Evolutionary conservation across 2,797 vertebrate genomes (phyloP), one percentile per base, ranked within the genome.

Genomic region (Heteromormyrus szaboi): DNA sequence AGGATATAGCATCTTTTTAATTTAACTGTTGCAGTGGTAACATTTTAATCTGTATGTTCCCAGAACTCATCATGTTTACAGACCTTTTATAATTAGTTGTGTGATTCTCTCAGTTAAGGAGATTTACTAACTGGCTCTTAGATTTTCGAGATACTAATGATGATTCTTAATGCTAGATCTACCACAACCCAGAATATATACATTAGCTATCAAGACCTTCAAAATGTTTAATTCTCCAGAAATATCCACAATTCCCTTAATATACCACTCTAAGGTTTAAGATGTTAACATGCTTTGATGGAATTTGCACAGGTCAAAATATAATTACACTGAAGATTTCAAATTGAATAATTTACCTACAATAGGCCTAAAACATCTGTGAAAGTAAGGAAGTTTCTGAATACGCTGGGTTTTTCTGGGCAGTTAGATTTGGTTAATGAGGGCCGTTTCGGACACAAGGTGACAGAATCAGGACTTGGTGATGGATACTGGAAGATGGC

Each of bases 51-150:
- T n/a, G 2, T 46, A 41, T 83, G 17, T 48, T 48, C 19, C 46
- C n/a, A n/a, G n/a, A 48, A 48, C n/a, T 48, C 46, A 44, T 1
- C 44, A 11, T 11, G 44, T 12, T 50, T 11, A 19, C 79, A 84
- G 81, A 46, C 81, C 48, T 41, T 46, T 86, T 44, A 86, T 50
- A 95, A 95, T 95, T 93, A 93, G 93, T 92, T 95, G 94, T 93
- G 94, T 95, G 94, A 92, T 94, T 95, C 91, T 93, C 89, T 89
- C 95, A 95, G 96, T 95, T 95, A 95, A 95, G 94, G 91, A 92
- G 93, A 94, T 94, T 93, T 94, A 93, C 94, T 96, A 95, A 95
- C 95, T 95, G 93, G 94, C 92, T 94, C 93, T 93, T 89, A 90
- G 84, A 51, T 93, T 94, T 93, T 92, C 29, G 7, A 92, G 90